Evolutionary conservation across 2,888 invertebrate genomes (phyloP).

Genomic region (Napeogenes inachia): DNA sequence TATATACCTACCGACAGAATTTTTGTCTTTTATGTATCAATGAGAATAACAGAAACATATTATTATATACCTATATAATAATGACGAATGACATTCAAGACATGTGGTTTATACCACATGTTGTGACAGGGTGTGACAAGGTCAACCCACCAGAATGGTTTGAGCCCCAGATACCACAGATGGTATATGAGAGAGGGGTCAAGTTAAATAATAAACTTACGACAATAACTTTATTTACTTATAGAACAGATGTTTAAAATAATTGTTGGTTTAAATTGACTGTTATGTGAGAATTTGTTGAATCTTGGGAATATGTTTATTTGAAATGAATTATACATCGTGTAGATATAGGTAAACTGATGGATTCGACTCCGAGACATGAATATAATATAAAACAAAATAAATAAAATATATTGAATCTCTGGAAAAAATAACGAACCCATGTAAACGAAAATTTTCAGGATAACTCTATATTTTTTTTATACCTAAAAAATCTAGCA

Average conservation of each 20-base stretch:
- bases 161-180: constrained; percentile 11
- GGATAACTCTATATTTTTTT: too few species aligned
- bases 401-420: too few species aligned
- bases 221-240: constrained; percentile 71
- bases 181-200: constrained; percentile 30
- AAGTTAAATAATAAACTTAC: constrained; percentile 48
- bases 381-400: too few species aligned
- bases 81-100: constrained; percentile 25
- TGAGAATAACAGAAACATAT: too few species aligned
- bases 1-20: not conserved
- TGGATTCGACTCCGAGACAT: too few species aligned
- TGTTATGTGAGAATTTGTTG: constrained; percentile 28
- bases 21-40: too few species aligned
- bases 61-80: not conserved
- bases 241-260: constrained; percentile 62
- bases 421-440: too few species aligned
- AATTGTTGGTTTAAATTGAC: constrained; percentile 19
- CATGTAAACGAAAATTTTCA: too few species aligned
- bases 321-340: too few species aligned
- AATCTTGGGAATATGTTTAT: too few species aligned
- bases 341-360: not conserved
- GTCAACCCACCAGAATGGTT: constrained; percentile 39
- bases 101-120: constrained; percentile 69
- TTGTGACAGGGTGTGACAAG: constrained; percentile 69
- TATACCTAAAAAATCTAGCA: too few species aligned